Evolutionary conservation across 2,113 vertebrate species (phyloP).

Genomic region (Hemibagrus wyckioides): DNA sequence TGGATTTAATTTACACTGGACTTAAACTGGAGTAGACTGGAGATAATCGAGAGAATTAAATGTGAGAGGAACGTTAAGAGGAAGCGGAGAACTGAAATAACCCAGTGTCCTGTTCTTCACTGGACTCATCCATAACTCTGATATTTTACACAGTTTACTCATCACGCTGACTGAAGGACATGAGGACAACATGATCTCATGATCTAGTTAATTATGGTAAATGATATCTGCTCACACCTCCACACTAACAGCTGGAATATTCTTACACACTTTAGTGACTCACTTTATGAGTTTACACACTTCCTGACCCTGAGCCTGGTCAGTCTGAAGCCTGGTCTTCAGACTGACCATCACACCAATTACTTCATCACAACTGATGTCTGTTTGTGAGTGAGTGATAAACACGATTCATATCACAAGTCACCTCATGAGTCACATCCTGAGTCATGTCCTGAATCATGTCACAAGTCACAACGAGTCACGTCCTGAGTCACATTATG

Average conservation of each 20-base stretch:
- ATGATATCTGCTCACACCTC: neutral
- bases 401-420: too few relatives aligned
- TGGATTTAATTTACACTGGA: constrained; percentile 41
- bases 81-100: constrained; percentile 25
- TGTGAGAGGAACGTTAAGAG: constrained; percentile 29
- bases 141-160: neutral
- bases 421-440: too few relatives aligned
- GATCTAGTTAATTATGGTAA: neutral
- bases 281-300: neutral
- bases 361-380: too few relatives aligned
- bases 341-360: neutral
- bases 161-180: neutral
- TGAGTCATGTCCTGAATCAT: too few relatives aligned
- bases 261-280: neutral
- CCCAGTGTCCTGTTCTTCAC: neutral
- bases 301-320: too few relatives aligned
- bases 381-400: too few relatives aligned
- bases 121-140: neutral
- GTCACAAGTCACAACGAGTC: too few relatives aligned
- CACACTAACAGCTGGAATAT: too few relatives aligned
- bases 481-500: too few relatives aligned
- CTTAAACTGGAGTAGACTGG: constrained; percentile 31
- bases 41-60: constrained; percentile 33
- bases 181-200: too few relatives aligned
- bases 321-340: too few relatives aligned